Evolutionary conservation across 2,888 invertebrate genomes (phyloP).

Genomic region (Deroplatys truncata): DNA sequence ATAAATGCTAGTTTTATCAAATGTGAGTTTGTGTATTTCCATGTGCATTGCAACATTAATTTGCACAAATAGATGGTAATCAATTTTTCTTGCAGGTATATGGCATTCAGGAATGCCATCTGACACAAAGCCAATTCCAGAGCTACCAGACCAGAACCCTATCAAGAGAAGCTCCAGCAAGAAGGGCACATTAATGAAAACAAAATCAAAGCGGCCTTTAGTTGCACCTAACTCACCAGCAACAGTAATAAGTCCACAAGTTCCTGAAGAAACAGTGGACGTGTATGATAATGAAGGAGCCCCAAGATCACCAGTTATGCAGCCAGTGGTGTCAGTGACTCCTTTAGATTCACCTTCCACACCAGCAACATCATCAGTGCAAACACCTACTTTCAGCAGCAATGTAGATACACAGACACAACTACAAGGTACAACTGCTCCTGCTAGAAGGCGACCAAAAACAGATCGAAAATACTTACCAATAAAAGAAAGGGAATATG

Average conservation of each 20-base stretch:
- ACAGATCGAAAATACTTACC: conserved; percentile 7
- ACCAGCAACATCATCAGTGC: neutral
- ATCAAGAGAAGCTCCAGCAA: neutral
- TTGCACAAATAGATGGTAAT: too few relatives aligned
- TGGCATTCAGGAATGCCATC: neutral
- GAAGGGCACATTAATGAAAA: neutral
- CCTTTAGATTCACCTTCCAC: neutral
- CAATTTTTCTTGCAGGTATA: neutral
- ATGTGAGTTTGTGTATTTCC: too few relatives aligned
- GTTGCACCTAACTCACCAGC: neutral
- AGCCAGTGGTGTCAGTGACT: neutral
- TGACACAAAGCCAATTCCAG: neutral
- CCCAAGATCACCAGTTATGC: neutral
- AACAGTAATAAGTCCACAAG: neutral
- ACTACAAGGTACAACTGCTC: neutral
- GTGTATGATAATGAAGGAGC: neutral
- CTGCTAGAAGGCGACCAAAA: conserved; percentile 8
- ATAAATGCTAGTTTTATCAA: too few relatives aligned
- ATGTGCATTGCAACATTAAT: too few relatives aligned
- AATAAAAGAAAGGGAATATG: conserved; percentile 61
- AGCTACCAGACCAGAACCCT: neutral
- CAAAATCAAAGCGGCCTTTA: neutral
- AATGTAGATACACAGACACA: neutral
- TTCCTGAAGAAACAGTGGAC: neutral
- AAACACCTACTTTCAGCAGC: neutral